Conservation (phyloP, 2,113 vertebrate species). For the Pholis gunnellus region DNA sequence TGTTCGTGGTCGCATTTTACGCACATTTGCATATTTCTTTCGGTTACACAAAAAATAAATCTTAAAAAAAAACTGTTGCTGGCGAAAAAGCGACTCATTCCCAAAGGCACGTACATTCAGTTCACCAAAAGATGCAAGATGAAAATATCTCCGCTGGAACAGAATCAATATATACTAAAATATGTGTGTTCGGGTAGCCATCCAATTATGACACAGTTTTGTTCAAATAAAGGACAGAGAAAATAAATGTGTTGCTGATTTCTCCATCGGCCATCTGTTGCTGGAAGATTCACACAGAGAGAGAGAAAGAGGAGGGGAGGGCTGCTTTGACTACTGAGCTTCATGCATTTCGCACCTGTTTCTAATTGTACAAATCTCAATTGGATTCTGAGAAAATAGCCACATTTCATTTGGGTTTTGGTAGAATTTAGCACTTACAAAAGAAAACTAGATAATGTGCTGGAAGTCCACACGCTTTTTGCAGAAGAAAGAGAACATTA, state of each 20-base stretch:
- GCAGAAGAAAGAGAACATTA: constrained; percentile 6
- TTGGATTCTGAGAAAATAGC: constrained; percentile 10
- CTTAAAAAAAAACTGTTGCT: constrained; percentile 19
- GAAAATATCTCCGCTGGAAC: constrained; percentile 71
- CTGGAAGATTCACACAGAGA: constrained; percentile 75
- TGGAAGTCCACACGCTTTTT: not conserved
- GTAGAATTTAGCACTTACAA: constrained; percentile 16
- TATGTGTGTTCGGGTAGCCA: constrained; percentile 66
- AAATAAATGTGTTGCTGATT: constrained; percentile 85
- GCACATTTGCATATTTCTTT: constrained; percentile 15
- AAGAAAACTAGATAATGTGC: constrained; percentile 18
- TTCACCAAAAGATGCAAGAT: constrained; percentile 58
- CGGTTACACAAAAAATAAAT: constrained; percentile 23
- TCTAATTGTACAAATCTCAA: constrained; percentile 43
- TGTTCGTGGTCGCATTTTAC: constrained; percentile 7
- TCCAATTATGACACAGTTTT: constrained; percentile 81
- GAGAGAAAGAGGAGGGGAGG: constrained; percentile 41
- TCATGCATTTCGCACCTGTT: constrained; percentile 62
- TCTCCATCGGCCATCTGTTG: constrained; percentile 82
- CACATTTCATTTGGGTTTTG: constrained; percentile 28
- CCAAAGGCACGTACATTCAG: constrained; percentile 32
- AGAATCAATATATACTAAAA: constrained; percentile 70
- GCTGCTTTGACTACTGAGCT: constrained; percentile 49
- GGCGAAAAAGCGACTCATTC: constrained; percentile 40
- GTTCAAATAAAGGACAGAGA: constrained; percentile 78